Conservation (phyloP, 2,113 vertebrate genomes). For the Tiliqua scincoides region DNA sequence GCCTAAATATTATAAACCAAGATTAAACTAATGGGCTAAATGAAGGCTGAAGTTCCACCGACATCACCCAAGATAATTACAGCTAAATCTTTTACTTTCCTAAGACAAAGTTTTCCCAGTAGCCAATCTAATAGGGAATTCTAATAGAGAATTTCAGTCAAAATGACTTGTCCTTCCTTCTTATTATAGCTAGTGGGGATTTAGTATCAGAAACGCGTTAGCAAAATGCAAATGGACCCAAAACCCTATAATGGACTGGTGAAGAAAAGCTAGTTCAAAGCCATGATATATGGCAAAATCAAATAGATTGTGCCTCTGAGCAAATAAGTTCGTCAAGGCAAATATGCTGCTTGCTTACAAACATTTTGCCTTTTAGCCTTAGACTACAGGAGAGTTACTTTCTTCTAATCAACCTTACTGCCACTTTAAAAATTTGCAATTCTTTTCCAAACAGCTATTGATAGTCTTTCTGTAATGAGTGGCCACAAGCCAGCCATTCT, state of each 20-base stretch:
- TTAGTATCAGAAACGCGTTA: not conserved
- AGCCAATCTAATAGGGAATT: not conserved
- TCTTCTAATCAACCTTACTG: not conserved
- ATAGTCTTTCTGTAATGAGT: not conserved
- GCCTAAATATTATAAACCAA: slow-evolving; percentile 15
- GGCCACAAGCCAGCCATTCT: not conserved
- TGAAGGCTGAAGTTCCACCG: slow-evolving; percentile 4
- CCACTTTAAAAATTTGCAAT: not conserved
- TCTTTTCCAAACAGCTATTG: not conserved
- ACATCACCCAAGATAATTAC: slow-evolving; percentile 1
- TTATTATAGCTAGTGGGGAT: not conserved
- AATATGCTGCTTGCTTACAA: not conserved
- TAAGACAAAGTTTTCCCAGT: not conserved
- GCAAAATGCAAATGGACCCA: not conserved
- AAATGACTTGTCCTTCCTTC: slow-evolving; percentile 14
- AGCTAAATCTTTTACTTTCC: slow-evolving; percentile 17
- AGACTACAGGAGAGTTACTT: not conserved
- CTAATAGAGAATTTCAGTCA: slow-evolving; percentile 15
- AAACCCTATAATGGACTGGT: not conserved
- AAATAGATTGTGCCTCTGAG: not conserved
- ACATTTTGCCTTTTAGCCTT: not conserved
- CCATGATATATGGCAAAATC: not conserved
- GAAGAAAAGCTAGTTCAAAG: not conserved
- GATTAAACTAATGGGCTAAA: slow-evolving; percentile 6
- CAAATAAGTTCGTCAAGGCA: not conserved